Base-by-base conservation (phyloP, 2,888 invertebrate species). In the Nephrotoma flavescens region DNA sequence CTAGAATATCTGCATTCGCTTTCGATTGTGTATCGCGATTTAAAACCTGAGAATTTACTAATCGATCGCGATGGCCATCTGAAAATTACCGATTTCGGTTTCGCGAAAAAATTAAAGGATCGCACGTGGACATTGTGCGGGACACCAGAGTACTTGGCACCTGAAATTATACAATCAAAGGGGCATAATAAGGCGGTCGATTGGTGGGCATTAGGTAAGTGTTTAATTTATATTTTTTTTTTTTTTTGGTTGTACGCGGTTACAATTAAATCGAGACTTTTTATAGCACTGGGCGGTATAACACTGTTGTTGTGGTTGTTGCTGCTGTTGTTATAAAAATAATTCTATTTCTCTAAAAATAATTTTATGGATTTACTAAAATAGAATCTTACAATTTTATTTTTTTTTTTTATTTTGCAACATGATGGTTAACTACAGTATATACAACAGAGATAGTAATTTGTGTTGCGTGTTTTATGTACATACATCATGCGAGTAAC, bases 111-210 rank as follows among this genome's bases (percentile, higher is more conserved):
- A 90, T 92, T 99, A 85, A 95, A 95, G 1, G 99, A 99, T 91
- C 95, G 98, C 89, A 99, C 98, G 87, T 98, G 98, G 98, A 98
- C 98, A 0, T 91, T 98, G 85, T 98, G 98, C 90, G 98, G 98
- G 0, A 99, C 99, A 0, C 98, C 99, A 0, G 99, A 99, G 91
- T 99, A 99, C 92, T 93, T 99, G 88, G 99, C 99, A 85, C 97
- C 97, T 12, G 98, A 99, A 92, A 98, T 99, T 88, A 98, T 99
- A 89, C 98, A 98, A 91, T 97, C 97, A 89, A 98, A 98, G 93
- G 99, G 99, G 52, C 99, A 99, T 92, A 99, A 99, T 91, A 98
- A 97, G 91, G 98, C 98, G 6, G 99, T 99, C 0, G 99, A 99
- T 91, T 99, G 98, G 98, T 99, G 99, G 99, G 98, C 99, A 31